Evolutionary conservation across 2,797 vertebrate species (phyloP), one percentile per base, ranked within the genome.

Genomic region (Pangasius larnaudii): DNA sequence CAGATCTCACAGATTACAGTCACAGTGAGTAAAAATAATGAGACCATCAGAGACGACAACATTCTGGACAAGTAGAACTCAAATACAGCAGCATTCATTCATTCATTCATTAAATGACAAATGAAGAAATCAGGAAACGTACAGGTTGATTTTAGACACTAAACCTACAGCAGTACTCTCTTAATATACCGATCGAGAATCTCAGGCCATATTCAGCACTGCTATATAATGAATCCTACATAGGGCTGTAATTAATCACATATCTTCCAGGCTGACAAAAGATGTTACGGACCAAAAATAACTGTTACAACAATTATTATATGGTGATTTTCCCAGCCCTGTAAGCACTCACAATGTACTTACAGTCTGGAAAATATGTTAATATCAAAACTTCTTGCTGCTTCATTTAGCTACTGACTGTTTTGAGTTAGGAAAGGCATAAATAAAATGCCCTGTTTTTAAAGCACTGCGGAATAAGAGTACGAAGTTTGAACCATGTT

Each of bases 201-300:
- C 49, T 19, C 8, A 13, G 10, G 8, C 18, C 33, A 22, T 27
- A 36, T 58, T 81, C 79, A 18, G 58, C 22, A 61, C 33, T 27
- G 33, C 49, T 30, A 7, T 14, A 58, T 59, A 56, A 53, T 33
- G 30, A 79, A 33, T 56, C 58, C 36, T 61, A 39, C 79, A 16
- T 63, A 63, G n/a, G 36, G 81, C 42, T 83, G 61, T 83, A 83
- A 83, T 83, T 49, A 67, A n/a, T 49, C 81, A 49, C 5, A 82
- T 10, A 83, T n/a, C 24, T 10, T 49, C 80, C 59, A 49, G 39
- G 16, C 5, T 51, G 81, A 65, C 81, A 49, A 16, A 83, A 30
- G n/a, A 19, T 49, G 42, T 65, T 42, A 61, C 36, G 18, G 36
- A 11, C 33, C 22, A 65, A 83, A 83, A 49, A 83, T 49, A 83